Evolutionary conservation across 2,888 invertebrate species (phyloP).

Genomic region (Priapulus caudatus): DNA sequence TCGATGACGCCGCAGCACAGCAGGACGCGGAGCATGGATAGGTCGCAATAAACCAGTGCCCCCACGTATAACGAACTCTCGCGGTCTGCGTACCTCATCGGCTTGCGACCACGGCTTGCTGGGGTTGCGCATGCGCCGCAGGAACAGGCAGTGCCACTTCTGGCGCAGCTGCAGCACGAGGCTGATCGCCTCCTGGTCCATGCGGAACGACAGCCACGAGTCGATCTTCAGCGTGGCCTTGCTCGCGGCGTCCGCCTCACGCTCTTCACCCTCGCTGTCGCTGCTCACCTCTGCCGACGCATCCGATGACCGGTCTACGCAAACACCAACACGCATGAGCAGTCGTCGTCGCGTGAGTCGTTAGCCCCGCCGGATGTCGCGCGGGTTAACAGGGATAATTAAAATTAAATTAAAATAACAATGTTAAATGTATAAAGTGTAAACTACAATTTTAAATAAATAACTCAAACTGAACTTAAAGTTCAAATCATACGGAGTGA

Average conservation of each 20-base stretch:
- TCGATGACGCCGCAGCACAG: too few species aligned
- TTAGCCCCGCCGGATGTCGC: neutral
- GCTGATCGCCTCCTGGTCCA: conserved; percentile 51
- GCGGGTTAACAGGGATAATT: too few species aligned
- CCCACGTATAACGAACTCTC: too few species aligned
- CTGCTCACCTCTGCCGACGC: conserved; percentile 24
- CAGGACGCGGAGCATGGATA: too few species aligned
- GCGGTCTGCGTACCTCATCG: conserved; percentile 52
- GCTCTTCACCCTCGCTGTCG: conserved; percentile 45
- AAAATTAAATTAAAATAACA: conserved; percentile 12
- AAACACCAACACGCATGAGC: conserved; percentile 2
- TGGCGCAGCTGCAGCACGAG: conserved; percentile 55
- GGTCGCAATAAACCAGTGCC: too few species aligned
- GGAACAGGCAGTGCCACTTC: conserved; percentile 57
- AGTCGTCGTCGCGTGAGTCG: too few species aligned
- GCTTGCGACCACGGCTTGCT: conserved; percentile 41
- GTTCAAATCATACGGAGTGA: too few species aligned
- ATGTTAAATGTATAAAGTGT: conserved; percentile 7
- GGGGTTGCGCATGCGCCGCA: conserved; percentile 43
- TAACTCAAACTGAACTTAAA: neutral
- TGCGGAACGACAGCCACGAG: conserved; percentile 60
- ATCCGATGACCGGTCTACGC: conserved; percentile 24
- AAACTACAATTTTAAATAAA: neutral
- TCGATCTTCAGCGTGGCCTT: conserved; percentile 51
- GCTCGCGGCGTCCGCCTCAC: conserved; percentile 42